These are phyloP conservation scores for Mohoua ochrocephala DNA, from an alignment of 2,113 vertebrate genomes.

Conservation along the genomic window DNA sequence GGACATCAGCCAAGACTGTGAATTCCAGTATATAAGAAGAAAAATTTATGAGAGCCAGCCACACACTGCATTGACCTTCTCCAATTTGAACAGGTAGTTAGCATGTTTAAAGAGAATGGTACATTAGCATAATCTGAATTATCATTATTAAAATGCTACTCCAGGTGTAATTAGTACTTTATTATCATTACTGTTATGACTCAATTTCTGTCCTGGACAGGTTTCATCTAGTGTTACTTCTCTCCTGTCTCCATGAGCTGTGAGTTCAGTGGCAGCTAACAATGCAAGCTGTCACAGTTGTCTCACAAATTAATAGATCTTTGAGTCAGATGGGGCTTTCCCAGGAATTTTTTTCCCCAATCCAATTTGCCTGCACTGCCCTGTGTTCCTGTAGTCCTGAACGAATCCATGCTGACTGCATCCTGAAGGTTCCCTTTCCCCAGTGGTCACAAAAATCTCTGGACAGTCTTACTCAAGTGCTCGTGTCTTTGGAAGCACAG, in stretches of 20 bases:
- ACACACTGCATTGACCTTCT: not conserved
- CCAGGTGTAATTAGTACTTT: slow-evolving; percentile 50
- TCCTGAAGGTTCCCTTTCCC: not conserved
- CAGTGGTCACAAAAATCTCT: not conserved
- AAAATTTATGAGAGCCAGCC: slow-evolving; percentile 1
- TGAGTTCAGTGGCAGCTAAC: not conserved
- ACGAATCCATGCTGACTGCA: not conserved
- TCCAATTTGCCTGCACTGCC: not conserved
- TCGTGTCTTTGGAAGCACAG: not conserved
- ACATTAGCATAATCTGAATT: slow-evolving; percentile 57
- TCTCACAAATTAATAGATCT: not conserved
- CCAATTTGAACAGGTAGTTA: slow-evolving; percentile 16
- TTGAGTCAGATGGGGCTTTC: not conserved
- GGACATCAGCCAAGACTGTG: slow-evolving; percentile 3
- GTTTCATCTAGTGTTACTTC: not conserved
- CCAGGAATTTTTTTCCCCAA: not conserved
- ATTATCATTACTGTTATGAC: slow-evolving; percentile 10
- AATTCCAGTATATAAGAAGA: not conserved
- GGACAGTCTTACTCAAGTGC: too few species aligned
- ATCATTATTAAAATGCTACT: slow-evolving; percentile 55
- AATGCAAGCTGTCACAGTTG: not conserved
- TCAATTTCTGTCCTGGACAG: slow-evolving; percentile 1
- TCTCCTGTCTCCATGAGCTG: not conserved
- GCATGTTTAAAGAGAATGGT: slow-evolving; percentile 32
- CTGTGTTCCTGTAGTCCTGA: not conserved